These are phyloP conservation scores for Lordiphosa fenestrarum DNA, from an alignment of 2,888 invertebrate species.

Conservation along the genomic window DNA sequence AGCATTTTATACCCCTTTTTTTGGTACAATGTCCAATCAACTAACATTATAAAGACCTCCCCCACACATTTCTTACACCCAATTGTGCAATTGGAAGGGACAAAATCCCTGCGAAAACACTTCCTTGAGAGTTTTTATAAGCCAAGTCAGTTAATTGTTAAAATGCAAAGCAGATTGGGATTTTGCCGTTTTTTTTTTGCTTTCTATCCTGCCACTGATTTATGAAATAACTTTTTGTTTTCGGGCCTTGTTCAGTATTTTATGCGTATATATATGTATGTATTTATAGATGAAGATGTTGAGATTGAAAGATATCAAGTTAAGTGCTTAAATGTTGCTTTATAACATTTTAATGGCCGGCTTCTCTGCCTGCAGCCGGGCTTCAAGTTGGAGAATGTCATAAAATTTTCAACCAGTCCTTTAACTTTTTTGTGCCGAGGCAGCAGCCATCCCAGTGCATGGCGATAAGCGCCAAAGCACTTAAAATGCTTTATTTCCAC, in stretches of 20 bases:
- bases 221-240: conserved; percentile 46
- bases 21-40: too few relatives aligned
- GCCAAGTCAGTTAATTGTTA: background rate
- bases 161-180: conserved; percentile 15
- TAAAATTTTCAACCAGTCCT: conserved; percentile 73
- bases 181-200: conserved; percentile 8
- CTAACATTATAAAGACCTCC: too few relatives aligned
- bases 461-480: conserved; percentile 64
- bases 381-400: conserved; percentile 65
- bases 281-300: conserved; percentile 46
- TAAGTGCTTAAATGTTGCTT: conserved; percentile 69
- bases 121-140: too few relatives aligned
- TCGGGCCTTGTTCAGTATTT: conserved; percentile 25
- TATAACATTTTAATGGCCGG: conserved; percentile 69
- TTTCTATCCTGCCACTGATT: conserved; percentile 12
- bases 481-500: conserved; percentile 71
- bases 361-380: conserved; percentile 1
- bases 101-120: too few relatives aligned
- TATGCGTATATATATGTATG: conserved; percentile 10
- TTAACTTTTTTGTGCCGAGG: conserved; percentile 30
- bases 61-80: too few relatives aligned
- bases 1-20: too few relatives aligned
- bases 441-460: conserved; percentile 45
- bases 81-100: too few relatives aligned
- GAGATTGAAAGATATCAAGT: conserved; percentile 65